A percentile compares a stretch with the other conserved stretches of the same genome.
These are phyloP conservation scores for Aphaenogaster floridana DNA, from an alignment of 1,140 invertebrate species.

Conservation along the genomic window DNA sequence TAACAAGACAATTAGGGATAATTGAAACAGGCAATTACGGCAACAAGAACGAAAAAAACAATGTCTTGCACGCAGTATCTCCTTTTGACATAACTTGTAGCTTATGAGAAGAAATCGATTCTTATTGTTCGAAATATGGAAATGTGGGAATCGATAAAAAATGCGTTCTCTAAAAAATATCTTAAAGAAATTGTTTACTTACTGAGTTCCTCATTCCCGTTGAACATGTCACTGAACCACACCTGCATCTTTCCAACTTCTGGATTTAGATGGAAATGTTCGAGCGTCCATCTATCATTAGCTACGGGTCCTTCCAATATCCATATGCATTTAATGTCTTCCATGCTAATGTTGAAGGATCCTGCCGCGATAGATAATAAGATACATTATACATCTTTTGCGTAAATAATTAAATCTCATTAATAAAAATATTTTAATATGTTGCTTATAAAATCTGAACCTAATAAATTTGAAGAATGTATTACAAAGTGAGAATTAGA, in stretches of 20 bases:
- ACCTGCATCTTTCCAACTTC: slow-evolving; percentile 88
- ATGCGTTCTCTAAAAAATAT: background rate
- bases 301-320: slow-evolving; percentile 79
- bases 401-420: background rate
- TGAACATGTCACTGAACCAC: slow-evolving; percentile 87
- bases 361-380: slow-evolving; percentile 70
- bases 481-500: background rate
- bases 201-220: slow-evolving; percentile 88
- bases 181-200: slow-evolving; percentile 77
- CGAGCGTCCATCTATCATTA: slow-evolving; percentile 84
- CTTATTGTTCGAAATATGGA: background rate
- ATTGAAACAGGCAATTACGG: background rate
- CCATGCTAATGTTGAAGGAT: slow-evolving; percentile 82
- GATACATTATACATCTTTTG: background rate
- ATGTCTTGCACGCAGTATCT: background rate
- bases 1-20: slow-evolving; percentile 2
- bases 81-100: background rate
- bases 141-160: background rate
- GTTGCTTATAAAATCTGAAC: background rate
- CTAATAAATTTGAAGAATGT: background rate
- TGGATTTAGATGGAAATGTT: slow-evolving; percentile 89
- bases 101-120: background rate
- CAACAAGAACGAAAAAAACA: background rate
- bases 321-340: slow-evolving; percentile 78
- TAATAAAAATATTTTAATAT: background rate